These are phyloP conservation scores for Anguilla anguilla DNA, from an alignment of 2,797 vertebrate genomes.

Conservation along the genomic window DNA sequence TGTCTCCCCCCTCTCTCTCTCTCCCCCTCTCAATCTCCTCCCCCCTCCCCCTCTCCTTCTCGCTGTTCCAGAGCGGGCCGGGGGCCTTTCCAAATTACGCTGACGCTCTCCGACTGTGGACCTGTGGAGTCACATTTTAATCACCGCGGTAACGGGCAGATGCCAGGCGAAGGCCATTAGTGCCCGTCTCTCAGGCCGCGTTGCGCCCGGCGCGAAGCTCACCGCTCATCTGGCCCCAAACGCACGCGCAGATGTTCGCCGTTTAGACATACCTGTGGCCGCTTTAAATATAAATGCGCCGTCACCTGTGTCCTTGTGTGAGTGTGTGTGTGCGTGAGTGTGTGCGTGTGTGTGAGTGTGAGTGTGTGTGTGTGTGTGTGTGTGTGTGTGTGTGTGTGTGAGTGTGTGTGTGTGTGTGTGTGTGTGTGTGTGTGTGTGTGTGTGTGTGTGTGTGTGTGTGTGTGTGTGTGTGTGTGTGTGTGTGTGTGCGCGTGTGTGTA, in stretches of 20 bases:
- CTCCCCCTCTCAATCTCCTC: too few relatives aligned
- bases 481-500: too few relatives aligned
- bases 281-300: background rate
- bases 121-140: slow-evolving; percentile 49
- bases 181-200: background rate
- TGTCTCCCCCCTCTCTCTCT: too few relatives aligned
- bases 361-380: background rate
- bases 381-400: background rate
- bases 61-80: slow-evolving; percentile 44
- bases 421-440: background rate
- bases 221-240: background rate
- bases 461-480: background rate
- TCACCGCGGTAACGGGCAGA: slow-evolving; percentile 45
- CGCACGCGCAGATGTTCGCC: slow-evolving; percentile 32
- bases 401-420: too few relatives aligned
- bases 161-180: slow-evolving; percentile 29
- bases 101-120: slow-evolving; percentile 48
- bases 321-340: background rate
- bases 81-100: slow-evolving; percentile 49
- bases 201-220: slow-evolving; percentile 33
- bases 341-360: too few relatives aligned
- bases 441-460: background rate
- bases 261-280: background rate
- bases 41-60: background rate
- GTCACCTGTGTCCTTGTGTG: too few relatives aligned